A percentile compares a stretch with the other conserved stretches of the same genome.
Conservation (phyloP, 2,113 vertebrate genomes). For the Corythoichthys haematopterus region DNA sequence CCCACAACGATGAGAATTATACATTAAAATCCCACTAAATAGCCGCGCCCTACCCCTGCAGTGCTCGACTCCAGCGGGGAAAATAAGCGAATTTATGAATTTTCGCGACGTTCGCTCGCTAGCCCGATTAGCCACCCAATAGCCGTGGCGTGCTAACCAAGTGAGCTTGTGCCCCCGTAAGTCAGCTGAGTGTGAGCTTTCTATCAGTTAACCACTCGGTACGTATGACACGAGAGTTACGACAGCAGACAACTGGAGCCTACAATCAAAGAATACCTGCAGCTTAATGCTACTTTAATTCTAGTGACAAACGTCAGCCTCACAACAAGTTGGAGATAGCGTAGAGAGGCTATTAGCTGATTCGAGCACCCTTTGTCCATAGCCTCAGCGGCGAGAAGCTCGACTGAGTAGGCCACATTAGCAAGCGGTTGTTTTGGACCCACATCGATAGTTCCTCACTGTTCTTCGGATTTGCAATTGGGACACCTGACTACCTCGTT, state of each 20-base stretch:
- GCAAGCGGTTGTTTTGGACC: conserved; percentile 51
- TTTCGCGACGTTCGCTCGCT: conserved; percentile 28
- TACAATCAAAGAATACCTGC: not conserved
- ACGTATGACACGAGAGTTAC: conserved; percentile 7
- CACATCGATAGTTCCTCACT: not conserved
- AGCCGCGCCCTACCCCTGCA: too few species aligned
- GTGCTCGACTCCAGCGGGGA: fast-evolving
- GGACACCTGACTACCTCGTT: not conserved
- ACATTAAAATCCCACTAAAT: not conserved
- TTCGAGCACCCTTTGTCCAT: conserved; percentile 64
- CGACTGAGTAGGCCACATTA: conserved; percentile 51
- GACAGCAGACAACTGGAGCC: fast-evolving
- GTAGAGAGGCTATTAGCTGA: conserved; percentile 45
- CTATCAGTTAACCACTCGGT: conserved; percentile 1
- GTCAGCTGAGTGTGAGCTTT: conserved; percentile 3
- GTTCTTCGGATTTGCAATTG: not conserved
- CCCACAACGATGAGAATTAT: not conserved
- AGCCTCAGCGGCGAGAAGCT: conserved; percentile 50
- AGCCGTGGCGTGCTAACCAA: conserved; percentile 42
- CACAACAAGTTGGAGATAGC: conserved; percentile 30
- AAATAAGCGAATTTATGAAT: not conserved
- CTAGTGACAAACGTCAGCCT: conserved; percentile 16
- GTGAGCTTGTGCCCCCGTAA: conserved; percentile 7
- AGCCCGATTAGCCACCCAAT: conserved; percentile 60
- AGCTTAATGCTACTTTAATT: not conserved